These are phyloP conservation scores for Sphaerophoria taeniata DNA, from an alignment of 2,888 invertebrate species.

Conservation along the genomic window DNA sequence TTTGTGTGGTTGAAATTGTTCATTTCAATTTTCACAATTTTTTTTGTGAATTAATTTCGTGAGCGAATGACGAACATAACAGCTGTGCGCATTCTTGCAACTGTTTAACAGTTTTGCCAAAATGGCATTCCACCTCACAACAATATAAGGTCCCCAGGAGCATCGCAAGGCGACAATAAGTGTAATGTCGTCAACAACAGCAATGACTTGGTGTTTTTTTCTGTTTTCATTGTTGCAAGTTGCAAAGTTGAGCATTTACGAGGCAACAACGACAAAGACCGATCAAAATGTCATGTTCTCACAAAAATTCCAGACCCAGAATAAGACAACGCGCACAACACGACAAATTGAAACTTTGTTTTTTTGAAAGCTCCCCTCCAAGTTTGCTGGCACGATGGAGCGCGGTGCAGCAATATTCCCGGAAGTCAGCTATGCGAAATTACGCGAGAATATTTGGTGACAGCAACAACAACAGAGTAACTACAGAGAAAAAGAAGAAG, in stretches of 20 bases:
- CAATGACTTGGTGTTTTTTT: constrained; percentile 7
- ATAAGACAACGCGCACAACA: constrained; percentile 67
- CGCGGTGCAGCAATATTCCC: constrained; percentile 64
- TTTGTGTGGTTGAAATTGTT: neutral
- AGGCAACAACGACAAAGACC: constrained; percentile 38
- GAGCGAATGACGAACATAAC: constrained; percentile 56
- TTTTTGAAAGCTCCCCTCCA: constrained; percentile 11
- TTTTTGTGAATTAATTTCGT: constrained; percentile 67
- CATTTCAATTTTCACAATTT: neutral
- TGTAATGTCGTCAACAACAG: constrained; percentile 53
- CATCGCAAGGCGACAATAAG: constrained; percentile 70
- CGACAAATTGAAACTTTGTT: constrained; percentile 70
- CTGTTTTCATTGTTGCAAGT: constrained; percentile 27
- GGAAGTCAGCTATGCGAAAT: constrained; percentile 74
- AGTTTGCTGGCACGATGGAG: neutral
- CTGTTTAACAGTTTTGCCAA: constrained; percentile 69
- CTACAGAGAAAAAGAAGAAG: constrained; percentile 7
- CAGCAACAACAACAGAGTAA: constrained; percentile 23
- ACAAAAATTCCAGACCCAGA: constrained; percentile 68
- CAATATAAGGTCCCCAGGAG: constrained; percentile 6
- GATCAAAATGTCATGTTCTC: constrained; percentile 74
- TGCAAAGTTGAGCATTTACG: constrained; percentile 31
- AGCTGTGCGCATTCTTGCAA: constrained; percentile 70
- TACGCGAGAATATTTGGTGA: constrained; percentile 72
- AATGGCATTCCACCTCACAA: constrained; percentile 66